Conservation (phyloP, 2,888 invertebrate species). For the Sacculina carcini region DNA sequence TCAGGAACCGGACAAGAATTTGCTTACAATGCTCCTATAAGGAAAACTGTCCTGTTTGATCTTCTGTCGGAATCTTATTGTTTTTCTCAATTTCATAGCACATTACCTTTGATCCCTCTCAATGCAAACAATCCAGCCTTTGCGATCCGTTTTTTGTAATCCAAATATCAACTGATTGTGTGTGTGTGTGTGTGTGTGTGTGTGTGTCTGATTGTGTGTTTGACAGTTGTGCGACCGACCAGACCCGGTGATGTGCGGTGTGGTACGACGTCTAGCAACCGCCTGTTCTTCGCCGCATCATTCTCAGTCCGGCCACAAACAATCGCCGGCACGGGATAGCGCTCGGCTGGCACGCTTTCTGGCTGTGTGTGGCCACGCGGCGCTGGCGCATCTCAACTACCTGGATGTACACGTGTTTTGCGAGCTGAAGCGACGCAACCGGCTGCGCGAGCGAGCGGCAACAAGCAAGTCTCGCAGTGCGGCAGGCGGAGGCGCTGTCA, state of each 20-base stretch:
- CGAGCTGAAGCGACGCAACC: slow-evolving; percentile 42
- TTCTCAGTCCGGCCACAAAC: no score
- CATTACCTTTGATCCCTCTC: background rate
- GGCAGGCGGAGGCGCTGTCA: slow-evolving; percentile 9
- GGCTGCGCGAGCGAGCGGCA: slow-evolving; percentile 22
- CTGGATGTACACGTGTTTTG: slow-evolving; percentile 57
- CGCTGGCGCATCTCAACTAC: slow-evolving; percentile 45
- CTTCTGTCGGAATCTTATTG: no score
- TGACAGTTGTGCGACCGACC: background rate
- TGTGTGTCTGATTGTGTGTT: background rate
- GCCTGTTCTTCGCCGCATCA: no score
- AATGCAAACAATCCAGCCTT: background rate
- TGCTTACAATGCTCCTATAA: no score
- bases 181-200: no score
- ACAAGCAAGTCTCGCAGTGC: slow-evolving; percentile 17
- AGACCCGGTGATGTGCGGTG: background rate
- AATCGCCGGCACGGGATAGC: no score
- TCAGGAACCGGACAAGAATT: no score
- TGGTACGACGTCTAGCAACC: background rate
- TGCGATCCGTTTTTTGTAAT: slow-evolving; percentile 7
- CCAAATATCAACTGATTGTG: slow-evolving; percentile 9
- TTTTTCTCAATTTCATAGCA: background rate
- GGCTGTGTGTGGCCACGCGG: slow-evolving; percentile 42
- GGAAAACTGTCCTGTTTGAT: no score
- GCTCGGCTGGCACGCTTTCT: slow-evolving; percentile 23